Evolutionary conservation across 2,797 vertebrate species (phyloP).

Genomic region (Yasuhikotakia modesta): DNA sequence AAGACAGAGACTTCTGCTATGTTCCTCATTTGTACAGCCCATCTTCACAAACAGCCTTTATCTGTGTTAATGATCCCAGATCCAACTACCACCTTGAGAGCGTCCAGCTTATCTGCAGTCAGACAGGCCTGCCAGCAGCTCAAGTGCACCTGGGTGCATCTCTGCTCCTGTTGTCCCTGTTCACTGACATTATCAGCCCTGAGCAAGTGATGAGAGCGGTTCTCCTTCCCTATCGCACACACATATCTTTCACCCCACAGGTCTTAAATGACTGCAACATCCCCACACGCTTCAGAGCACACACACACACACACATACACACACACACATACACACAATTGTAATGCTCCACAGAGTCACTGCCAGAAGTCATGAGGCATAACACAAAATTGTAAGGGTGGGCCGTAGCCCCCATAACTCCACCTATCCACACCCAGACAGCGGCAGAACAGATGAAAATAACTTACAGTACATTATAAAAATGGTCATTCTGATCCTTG

Average conservation of each 20-base stretch:
- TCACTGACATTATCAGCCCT: conserved; percentile 38
- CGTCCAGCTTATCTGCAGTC: conserved; percentile 30
- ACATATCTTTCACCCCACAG: conserved; percentile 25
- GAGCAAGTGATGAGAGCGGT: conserved; percentile 11
- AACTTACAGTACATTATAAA: not conserved
- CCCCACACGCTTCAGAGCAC: not conserved
- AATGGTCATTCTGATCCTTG: not conserved
- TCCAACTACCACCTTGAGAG: conserved; percentile 15
- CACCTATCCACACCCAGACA: not conserved
- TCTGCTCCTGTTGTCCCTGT: conserved; percentile 26
- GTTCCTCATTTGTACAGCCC: conserved; percentile 14
- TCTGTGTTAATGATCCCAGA: conserved; percentile 32
- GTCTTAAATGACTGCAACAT: conserved; percentile 28
- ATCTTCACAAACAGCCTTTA: conserved; percentile 25
- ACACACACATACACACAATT: not conserved
- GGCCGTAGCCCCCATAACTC: too few relatives aligned
- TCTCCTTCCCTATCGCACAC: conserved; percentile 4
- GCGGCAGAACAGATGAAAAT: too few relatives aligned
- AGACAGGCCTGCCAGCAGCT: conserved; percentile 21
- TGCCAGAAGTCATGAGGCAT: not conserved
- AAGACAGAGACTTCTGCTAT: not conserved
- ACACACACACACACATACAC: conserved; percentile 1
- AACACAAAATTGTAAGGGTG: not conserved
- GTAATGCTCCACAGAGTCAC: not conserved
- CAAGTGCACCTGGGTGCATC: conserved; percentile 26